A percentile compares a stretch with the other conserved stretches of the same genome.
These are phyloP conservation scores for Manis crassicaudata DNA, from an alignment of 2,797 vertebrate genomes.

Conservation along the genomic window DNA sequence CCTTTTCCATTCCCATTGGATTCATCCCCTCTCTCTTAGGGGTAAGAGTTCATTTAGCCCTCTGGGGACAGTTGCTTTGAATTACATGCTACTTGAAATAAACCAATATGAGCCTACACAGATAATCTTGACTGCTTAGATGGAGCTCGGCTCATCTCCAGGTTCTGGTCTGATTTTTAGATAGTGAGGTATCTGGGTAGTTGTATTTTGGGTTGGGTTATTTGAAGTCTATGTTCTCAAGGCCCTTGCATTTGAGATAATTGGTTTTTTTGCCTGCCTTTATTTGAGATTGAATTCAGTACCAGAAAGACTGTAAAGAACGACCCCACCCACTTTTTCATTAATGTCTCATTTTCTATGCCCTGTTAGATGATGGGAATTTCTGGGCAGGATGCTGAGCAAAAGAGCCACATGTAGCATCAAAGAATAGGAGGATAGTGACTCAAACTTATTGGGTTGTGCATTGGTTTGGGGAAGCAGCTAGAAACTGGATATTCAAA, in stretches of 20 bases:
- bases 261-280: not conserved
- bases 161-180: constrained; percentile 60
- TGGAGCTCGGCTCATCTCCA: constrained; percentile 22
- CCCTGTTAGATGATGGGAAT: not conserved
- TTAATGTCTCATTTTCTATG: not conserved
- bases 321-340: not conserved
- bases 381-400: not conserved
- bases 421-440: not conserved
- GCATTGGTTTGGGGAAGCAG: not conserved
- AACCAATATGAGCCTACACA: not conserved
- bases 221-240: constrained; percentile 40
- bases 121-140: constrained; percentile 47
- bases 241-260: constrained; percentile 10
- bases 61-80: constrained; percentile 53
- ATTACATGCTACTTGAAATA: constrained; percentile 59
- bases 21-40: constrained; percentile 7
- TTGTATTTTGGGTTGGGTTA: constrained; percentile 12
- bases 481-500: constrained; percentile 16
- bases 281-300: constrained; percentile 13
- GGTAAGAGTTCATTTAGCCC: constrained; percentile 33
- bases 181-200: constrained; percentile 39
- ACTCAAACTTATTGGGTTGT: not conserved
- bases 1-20: not conserved
- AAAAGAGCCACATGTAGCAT: not conserved
- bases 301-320: not conserved